These are phyloP conservation scores for Nebria salina DNA, from an alignment of 2,888 invertebrate genomes.

Conservation along the genomic window DNA sequence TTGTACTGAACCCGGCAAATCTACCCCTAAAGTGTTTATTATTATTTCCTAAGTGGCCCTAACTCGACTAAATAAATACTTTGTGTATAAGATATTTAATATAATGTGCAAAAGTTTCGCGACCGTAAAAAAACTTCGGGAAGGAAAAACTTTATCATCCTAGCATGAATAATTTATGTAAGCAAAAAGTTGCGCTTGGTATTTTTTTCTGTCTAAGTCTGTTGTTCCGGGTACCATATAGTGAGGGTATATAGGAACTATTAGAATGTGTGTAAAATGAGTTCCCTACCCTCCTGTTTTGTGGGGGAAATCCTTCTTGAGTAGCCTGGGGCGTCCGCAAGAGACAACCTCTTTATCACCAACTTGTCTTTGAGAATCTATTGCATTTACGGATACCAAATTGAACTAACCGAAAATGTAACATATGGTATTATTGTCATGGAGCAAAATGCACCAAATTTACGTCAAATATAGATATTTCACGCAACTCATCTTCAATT, in stretches of 20 bases:
- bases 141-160: slow-evolving; percentile 30
- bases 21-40: not conserved
- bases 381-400: slow-evolving; percentile 22
- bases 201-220: slow-evolving; percentile 16
- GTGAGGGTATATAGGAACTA: not conserved
- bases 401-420: slow-evolving; percentile 29
- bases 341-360: slow-evolving; percentile 41
- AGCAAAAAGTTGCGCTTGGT: slow-evolving; percentile 5
- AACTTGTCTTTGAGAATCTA: slow-evolving; percentile 40
- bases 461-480: not conserved
- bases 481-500: not conserved
- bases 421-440: not conserved
- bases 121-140: slow-evolving; percentile 6
- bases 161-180: slow-evolving; percentile 33
- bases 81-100: not conserved
- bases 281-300: not conserved
- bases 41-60: slow-evolving; percentile 1
- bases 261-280: not conserved
- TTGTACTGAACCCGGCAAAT: not conserved
- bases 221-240: slow-evolving; percentile 6
- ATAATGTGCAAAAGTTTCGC: slow-evolving; percentile 7
- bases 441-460: not conserved
- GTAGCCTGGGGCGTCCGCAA: slow-evolving; percentile 14
- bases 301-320: not conserved
- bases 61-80: not conserved